phyloP scores from a whole-genome alignment of 2,797 vertebrate genomes.

The Synanceia verrucosa region DNA sequence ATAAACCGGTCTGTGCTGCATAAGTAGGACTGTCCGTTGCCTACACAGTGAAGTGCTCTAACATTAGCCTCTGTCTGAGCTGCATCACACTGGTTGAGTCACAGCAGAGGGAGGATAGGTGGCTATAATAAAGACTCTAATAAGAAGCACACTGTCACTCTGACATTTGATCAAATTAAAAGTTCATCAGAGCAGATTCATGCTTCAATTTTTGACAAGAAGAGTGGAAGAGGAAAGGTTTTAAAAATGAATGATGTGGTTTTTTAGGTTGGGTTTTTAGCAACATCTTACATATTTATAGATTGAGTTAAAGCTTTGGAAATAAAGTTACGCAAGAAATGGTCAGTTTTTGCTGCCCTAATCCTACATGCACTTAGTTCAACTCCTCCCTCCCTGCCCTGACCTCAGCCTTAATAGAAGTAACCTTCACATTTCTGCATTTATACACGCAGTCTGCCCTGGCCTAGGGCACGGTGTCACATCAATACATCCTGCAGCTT shows the following conservation, averaged over 20 bases:
- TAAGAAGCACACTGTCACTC: slow-evolving; percentile 29
- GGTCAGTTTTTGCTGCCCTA: background rate
- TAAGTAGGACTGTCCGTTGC: slow-evolving; percentile 69
- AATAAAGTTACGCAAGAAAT: background rate
- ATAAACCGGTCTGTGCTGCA: slow-evolving; percentile 65
- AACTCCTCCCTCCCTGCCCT: slow-evolving; percentile 32
- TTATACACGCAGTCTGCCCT: slow-evolving; percentile 56
- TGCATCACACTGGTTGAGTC: slow-evolving; percentile 68
- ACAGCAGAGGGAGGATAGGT: slow-evolving; percentile 69
- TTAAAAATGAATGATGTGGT: slow-evolving; percentile 8
- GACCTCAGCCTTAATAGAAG: slow-evolving; percentile 64
- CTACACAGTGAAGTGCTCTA: slow-evolving; percentile 70
- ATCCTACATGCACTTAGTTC: slow-evolving; percentile 10
- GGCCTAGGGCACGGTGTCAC: slow-evolving; percentile 65
- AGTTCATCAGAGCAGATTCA: slow-evolving; percentile 1
- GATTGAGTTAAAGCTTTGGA: background rate
- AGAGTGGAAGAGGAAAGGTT: background rate
- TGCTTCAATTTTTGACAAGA: slow-evolving; percentile 2
- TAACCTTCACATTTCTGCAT: slow-evolving; percentile 60
- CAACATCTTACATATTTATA: background rate
- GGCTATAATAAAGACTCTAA: slow-evolving; percentile 52
- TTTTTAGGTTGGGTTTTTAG: background rate
- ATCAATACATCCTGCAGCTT: slow-evolving; percentile 63
- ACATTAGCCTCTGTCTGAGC: slow-evolving; percentile 73
- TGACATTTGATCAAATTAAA: slow-evolving; percentile 33